Base-by-base conservation (phyloP, 2,113 vertebrate genomes). In the Pleuronectes platessa region DNA sequence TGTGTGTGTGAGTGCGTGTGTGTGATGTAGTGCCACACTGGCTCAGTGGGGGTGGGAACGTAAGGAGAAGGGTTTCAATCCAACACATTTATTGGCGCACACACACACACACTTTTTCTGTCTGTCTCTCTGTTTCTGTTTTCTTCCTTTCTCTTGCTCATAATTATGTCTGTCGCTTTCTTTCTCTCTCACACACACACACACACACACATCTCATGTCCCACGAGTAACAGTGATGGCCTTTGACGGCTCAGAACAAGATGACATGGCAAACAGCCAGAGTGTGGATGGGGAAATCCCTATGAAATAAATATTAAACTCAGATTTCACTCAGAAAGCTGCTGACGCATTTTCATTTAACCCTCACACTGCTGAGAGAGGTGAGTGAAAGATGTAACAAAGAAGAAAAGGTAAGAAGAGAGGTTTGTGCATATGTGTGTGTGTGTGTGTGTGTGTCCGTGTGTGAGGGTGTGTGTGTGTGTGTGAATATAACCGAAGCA, bases 181-280 rank as follows among this genome's bases (percentile, higher is more conserved):
- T 58, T 18, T 23, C 45, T 12, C n/a, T 15, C 59, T 40, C 45
- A 23, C 60, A 51, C 55, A 64, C 54, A 73, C 68, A 75, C 61
- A 3, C 61, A 55, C 56, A 67, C 54, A 73, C 68, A 76, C 64
- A 4, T 31, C 31, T 31, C 31, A 7, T 31, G 31, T 24, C 9
- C 76, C 4, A 17, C 8, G 20, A 18, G 37, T 78, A 71, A 87
- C 77, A 63, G 54, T 82, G 73, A 88, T 73, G 68, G 76, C 40
- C 23, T 74, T 11, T 85, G 87, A 89, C 88, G 81, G 69, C 72
- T 75, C 84, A 58, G 74, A 86, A 78, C 64, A 84, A 60, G 90
- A 88, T 67, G 81, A 79, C 84, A 87, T 58, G 67, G 79, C 82
- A 61, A 51, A 63, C 15, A 72, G 87, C 79, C 55, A 61, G 4